phyloP scores from a whole-genome alignment of 2,113 vertebrate genomes.

The Tachysurus vachellii region DNA sequence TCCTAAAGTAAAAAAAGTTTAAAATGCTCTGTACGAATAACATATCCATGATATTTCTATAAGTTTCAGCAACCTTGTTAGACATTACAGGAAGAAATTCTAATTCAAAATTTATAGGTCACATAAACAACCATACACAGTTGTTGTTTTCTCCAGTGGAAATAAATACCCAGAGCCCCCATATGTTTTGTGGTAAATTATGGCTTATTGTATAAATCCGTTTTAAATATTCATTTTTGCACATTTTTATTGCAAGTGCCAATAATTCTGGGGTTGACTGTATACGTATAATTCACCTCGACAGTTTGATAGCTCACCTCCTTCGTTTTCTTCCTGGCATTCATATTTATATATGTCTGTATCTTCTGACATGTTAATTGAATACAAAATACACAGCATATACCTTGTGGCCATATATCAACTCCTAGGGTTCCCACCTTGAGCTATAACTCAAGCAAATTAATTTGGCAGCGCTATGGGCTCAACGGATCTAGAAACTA shows the following conservation, averaged over 20 bases:
- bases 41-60: background rate
- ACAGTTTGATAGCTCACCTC: slow-evolving; percentile 38
- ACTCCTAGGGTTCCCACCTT: background rate
- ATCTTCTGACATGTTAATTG: slow-evolving; percentile 37
- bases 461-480: slow-evolving; percentile 2
- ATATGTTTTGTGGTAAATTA: background rate
- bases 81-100: background rate
- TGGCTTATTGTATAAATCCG: background rate
- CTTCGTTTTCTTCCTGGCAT: slow-evolving; percentile 2
- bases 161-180: background rate
- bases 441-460: slow-evolving; percentile 1
- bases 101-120: too few relatives aligned
- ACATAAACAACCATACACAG: too few relatives aligned
- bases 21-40: background rate
- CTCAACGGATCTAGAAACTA: background rate
- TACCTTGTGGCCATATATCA: slow-evolving; percentile 29
- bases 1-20: background rate
- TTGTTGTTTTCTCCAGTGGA: background rate
- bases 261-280: slow-evolving; percentile 5
- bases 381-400: slow-evolving; percentile 25
- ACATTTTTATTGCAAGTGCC: slow-evolving; percentile 3
- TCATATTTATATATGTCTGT: slow-evolving; percentile 36
- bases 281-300: slow-evolving; percentile 20
- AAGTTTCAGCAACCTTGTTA: background rate
- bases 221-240: slow-evolving; percentile 21